Evolutionary conservation across 2,888 invertebrate species (phyloP).

Genomic region (Hyppa rectilinea): DNA sequence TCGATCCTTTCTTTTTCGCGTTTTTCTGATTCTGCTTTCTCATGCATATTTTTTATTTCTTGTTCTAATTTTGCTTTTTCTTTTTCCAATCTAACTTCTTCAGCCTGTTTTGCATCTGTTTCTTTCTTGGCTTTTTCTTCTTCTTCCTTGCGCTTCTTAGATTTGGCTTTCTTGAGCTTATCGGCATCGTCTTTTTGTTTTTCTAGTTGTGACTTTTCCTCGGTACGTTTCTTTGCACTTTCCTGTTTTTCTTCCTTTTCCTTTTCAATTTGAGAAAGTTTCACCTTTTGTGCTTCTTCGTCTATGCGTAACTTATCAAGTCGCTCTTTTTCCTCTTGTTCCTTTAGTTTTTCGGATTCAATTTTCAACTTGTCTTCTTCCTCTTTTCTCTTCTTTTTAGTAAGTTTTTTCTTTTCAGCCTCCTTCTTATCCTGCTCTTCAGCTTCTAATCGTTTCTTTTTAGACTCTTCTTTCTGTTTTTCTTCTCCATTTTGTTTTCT

Average conservation of each 20-base stretch:
- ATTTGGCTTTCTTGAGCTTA: slow-evolving; percentile 29
- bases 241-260: slow-evolving; percentile 36
- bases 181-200: slow-evolving; percentile 44
- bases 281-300: slow-evolving; percentile 4
- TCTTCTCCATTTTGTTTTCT: background rate
- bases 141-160: slow-evolving; percentile 39
- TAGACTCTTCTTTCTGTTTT: background rate
- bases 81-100: slow-evolving; percentile 19
- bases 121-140: slow-evolving; percentile 31
- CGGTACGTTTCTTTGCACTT: slow-evolving; percentile 38
- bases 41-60: slow-evolving; percentile 14
- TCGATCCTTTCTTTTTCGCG: slow-evolving; percentile 28
- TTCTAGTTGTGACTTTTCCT: slow-evolving; percentile 49
- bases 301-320: background rate
- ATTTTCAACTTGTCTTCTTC: background rate
- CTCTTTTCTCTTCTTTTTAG: background rate
- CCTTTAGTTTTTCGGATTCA: background rate
- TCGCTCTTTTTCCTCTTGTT: background rate
- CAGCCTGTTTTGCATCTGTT: slow-evolving; percentile 11
- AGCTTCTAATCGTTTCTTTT: background rate
- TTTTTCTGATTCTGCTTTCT: slow-evolving; percentile 15
- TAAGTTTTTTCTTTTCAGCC: background rate
- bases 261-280: background rate
- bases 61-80: slow-evolving; percentile 26
- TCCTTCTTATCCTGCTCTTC: background rate